Evolutionary conservation across 2,797 vertebrate genomes (phyloP).

Genomic region (Labeo calbasu): DNA sequence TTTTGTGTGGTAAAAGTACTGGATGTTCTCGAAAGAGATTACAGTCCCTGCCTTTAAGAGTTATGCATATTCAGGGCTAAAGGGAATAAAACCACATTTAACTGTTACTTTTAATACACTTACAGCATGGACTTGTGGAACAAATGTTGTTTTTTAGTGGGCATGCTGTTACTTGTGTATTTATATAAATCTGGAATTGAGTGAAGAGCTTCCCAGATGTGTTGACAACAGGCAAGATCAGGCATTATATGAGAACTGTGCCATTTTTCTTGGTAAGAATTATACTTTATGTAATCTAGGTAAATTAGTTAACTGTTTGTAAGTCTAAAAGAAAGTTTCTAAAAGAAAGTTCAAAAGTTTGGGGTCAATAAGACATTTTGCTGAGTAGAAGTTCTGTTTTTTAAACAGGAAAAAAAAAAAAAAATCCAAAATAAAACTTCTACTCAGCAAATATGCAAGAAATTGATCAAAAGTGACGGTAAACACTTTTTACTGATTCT

Average conservation of each 20-base stretch:
- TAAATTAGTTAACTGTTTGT: not conserved
- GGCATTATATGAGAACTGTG: not conserved
- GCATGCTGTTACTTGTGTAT: not conserved
- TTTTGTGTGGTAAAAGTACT: not conserved
- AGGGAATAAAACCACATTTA: not conserved
- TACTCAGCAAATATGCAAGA: not conserved
- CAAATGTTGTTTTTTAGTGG: constrained; percentile 3
- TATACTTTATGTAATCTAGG: not conserved
- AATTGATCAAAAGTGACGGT: not conserved
- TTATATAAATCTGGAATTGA: not conserved
- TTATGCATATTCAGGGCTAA: constrained; percentile 13
- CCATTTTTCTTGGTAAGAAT: not conserved
- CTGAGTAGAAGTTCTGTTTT: too few species aligned
- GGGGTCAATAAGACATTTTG: not conserved
- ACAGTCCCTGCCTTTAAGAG: not conserved
- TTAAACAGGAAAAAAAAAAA: not conserved
- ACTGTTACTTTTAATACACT: not conserved
- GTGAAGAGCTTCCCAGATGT: not conserved
- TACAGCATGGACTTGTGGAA: not conserved
- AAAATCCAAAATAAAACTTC: not conserved
- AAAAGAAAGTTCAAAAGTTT: not conserved
- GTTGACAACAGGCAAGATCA: not conserved
- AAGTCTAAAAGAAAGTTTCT: not conserved
- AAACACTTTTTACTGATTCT: not conserved
- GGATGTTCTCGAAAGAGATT: constrained; percentile 17